Base-by-base conservation (phyloP, 2,113 vertebrate genomes). In the Trochalopteron elliotii region DNA sequence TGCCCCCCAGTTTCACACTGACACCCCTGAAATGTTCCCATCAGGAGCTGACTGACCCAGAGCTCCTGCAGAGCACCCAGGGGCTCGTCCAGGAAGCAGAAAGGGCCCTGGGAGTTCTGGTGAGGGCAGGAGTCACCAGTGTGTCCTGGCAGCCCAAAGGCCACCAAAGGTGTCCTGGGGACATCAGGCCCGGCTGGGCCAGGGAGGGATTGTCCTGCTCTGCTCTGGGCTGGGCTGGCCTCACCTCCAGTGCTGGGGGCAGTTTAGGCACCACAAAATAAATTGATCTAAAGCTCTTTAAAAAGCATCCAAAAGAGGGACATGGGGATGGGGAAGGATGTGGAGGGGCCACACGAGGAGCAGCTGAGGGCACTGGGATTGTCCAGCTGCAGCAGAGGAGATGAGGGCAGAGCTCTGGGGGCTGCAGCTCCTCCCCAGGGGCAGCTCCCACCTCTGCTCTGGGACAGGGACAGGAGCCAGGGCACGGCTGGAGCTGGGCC, bases 11-110 rank as follows among this genome's bases (percentile, higher is more conserved):
- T 16, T 40, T 10, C 11, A 2, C 2, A 13, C 47, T 50, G 9
- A 3, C 4, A 9, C 28, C 59, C n/a, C 20, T 0, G 2, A 80
- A 52, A 45, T 0, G 16, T 5, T 12, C 33, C 42, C 21, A 0
- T 8, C 13, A 2, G 61, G 15, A 42, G 31, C 21, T 7, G 6
- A 1, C 7, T 3, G 63, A 59, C 4, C 15, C 12, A 2, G 42
- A 24, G 60, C 56, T 78, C 40, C 87, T 39, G 45, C 50, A 39
- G 27, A 39, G 24, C 60, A 13, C 23, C 44, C 1, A 4, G 5
- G 14, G 12, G 22, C 5, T 33, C 33, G 2, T 0, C 1, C 1
- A 6, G 1, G 7, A 2, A 8, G 45, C 28, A 67, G 45, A 1
- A 60, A 60, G 24, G 14, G 61, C 10, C 3, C n/a, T 15, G 53